Evolutionary conservation across 2,888 invertebrate species (phyloP).

Genomic region (Ophion ellenae): DNA sequence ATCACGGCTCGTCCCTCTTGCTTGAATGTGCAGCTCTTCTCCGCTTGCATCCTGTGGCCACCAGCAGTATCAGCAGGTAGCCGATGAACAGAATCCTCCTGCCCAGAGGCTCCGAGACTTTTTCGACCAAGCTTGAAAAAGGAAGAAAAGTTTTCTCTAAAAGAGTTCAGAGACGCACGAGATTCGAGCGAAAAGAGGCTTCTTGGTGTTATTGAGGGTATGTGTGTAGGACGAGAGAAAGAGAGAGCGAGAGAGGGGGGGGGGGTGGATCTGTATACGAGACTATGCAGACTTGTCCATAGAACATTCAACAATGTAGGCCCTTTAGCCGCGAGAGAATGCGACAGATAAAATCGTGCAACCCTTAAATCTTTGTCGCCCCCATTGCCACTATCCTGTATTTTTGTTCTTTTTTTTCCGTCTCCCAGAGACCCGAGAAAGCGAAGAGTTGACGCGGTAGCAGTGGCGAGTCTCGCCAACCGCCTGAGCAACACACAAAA

Average conservation of each 20-base stretch:
- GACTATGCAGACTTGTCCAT: constrained; percentile 42
- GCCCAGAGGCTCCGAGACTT: constrained; percentile 36
- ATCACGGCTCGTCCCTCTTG: constrained; percentile 29
- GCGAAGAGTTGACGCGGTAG: constrained; percentile 60
- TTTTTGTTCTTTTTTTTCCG: constrained; percentile 25
- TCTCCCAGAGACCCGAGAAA: constrained; percentile 43
- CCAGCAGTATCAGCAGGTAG: constrained; percentile 44
- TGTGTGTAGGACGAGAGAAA: not conserved
- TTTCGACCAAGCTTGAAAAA: constrained; percentile 37
- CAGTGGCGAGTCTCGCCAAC: not conserved
- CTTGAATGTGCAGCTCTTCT: constrained; percentile 18
- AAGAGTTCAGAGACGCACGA: constrained; percentile 54
- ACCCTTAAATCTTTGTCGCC: constrained; percentile 50
- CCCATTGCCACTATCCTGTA: not conserved
- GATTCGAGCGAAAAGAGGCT: constrained; percentile 20
- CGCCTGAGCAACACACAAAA: constrained; percentile 3
- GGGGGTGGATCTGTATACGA: constrained; percentile 33
- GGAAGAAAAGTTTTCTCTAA: constrained; percentile 48
- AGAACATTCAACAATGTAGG: constrained; percentile 62
- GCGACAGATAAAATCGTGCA: constrained; percentile 74
- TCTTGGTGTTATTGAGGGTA: constrained; percentile 45
- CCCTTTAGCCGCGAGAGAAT: constrained; percentile 73
- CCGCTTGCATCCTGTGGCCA: constrained; percentile 36
- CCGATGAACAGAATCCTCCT: constrained; percentile 43
- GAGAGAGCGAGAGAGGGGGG: too few species aligned